These are phyloP conservation scores for Suricata suricatta DNA, from an alignment of 2,113 vertebrate species.

Conservation along the genomic window DNA sequence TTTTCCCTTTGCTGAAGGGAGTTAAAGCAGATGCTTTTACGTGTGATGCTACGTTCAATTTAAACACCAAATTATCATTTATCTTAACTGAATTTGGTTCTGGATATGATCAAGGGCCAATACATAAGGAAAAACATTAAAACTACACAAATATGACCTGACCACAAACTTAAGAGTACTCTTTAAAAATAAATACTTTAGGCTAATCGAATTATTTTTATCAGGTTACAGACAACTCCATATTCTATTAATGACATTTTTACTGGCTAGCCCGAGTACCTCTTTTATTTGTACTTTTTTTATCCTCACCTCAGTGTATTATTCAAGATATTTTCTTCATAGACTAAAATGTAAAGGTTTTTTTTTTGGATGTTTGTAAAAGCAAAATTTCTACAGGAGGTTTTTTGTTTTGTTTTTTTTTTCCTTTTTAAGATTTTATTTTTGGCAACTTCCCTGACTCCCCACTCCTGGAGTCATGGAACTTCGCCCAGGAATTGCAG, in stretches of 20 bases:
- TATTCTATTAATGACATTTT: slow-evolving; percentile 7
- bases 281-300: background rate
- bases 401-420: too few species aligned
- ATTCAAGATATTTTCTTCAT: background rate
- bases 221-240: background rate
- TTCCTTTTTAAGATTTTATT: background rate
- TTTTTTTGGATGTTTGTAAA: background rate
- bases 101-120: background rate
- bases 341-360: slow-evolving; percentile 30
- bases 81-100: slow-evolving; percentile 18
- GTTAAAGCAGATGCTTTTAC: background rate
- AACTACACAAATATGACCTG: background rate
- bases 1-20: background rate
- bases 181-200: slow-evolving; percentile 37
- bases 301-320: background rate
- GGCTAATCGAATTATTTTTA: slow-evolving; percentile 16
- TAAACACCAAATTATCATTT: background rate
- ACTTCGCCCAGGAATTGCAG: too few species aligned
- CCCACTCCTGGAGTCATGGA: too few species aligned
- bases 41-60: background rate
- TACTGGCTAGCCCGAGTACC: background rate
- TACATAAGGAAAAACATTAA: background rate
- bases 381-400: background rate
- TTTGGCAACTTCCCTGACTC: too few species aligned
- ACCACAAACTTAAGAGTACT: background rate